These are phyloP conservation scores for Alcedo atthis DNA, from an alignment of 2,797 vertebrate genomes.

Conservation along the genomic window DNA sequence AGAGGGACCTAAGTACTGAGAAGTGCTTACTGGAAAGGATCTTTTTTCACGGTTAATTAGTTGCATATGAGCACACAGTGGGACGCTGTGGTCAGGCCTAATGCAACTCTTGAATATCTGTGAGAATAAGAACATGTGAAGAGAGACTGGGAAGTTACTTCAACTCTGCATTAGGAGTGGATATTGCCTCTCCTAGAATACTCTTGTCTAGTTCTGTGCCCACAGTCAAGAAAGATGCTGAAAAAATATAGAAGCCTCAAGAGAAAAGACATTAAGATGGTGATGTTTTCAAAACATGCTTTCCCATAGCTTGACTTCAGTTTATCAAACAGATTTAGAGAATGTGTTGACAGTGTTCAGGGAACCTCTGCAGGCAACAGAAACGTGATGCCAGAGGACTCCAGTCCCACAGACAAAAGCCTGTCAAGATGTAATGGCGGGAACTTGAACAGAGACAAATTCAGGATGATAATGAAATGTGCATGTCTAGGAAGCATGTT, in stretches of 20 bases:
- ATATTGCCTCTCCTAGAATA: background rate
- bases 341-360: slow-evolving; percentile 19
- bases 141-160: background rate
- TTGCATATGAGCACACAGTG: background rate
- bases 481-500: slow-evolving; percentile 12
- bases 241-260: background rate
- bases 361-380: slow-evolving; percentile 35
- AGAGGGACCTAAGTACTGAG: background rate
- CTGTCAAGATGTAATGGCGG: slow-evolving; percentile 12
- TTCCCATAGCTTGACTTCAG: slow-evolving; percentile 6
- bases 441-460: slow-evolving; percentile 39
- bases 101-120: background rate
- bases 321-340: slow-evolving; percentile 26
- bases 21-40: background rate
- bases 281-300: background rate
- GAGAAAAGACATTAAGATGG: background rate
- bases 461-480: slow-evolving; percentile 4
- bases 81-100: background rate
- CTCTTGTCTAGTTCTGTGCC: background rate
- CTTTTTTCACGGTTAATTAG: background rate
- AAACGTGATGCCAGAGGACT: background rate
- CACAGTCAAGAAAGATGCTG: background rate
- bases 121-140: background rate
- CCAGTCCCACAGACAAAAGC: slow-evolving; percentile 33
- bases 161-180: background rate